phyloP scores from a whole-genome alignment of 1,140 invertebrate genomes.

The Probaryconus sp. region DNA sequence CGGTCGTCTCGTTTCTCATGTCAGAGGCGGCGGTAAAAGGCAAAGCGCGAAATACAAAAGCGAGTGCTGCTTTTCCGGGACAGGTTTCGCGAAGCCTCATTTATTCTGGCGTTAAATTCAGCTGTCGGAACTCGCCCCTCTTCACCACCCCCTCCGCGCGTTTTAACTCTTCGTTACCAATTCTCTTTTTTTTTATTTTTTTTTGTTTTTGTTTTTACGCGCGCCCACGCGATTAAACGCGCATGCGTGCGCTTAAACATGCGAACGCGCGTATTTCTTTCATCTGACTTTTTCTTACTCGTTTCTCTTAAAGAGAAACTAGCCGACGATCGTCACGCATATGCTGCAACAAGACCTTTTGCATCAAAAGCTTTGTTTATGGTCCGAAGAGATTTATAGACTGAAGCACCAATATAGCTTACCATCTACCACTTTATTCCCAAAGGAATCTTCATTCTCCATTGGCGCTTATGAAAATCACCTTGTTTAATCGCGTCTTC shows the following conservation, averaged over 20 bases:
- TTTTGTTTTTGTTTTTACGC: constrained; percentile 6
- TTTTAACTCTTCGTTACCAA: too few species aligned
- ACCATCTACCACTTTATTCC: constrained; percentile 63
- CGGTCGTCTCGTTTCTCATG: constrained; percentile 52
- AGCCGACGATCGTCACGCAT: constrained; percentile 56
- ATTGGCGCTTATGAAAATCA: constrained; percentile 62
- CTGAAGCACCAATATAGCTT: constrained; percentile 61
- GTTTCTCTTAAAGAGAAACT: constrained; percentile 45
- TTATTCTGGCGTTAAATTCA: constrained; percentile 70
- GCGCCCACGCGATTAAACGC: too few species aligned
- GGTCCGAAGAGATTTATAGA: constrained; percentile 76
- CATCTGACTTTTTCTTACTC: constrained; percentile 48
- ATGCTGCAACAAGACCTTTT: constrained; percentile 73
- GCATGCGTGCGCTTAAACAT: too few species aligned
- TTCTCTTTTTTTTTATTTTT: constrained; percentile 19
- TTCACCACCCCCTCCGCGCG: constrained; percentile 6
- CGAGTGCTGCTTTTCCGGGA: constrained; percentile 48
- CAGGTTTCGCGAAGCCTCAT: constrained; percentile 43
- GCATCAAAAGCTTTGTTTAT: constrained; percentile 77
- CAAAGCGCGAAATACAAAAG: constrained; percentile 60
- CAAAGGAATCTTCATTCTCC: constrained; percentile 58
- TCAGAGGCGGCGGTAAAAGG: constrained; percentile 52
- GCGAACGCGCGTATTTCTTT: constrained; percentile 38
- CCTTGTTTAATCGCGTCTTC: too few species aligned
- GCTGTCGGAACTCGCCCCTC: constrained; percentile 60